Conservation (phyloP, 2,888 invertebrate genomes). For the Campoletis raptor region DNA sequence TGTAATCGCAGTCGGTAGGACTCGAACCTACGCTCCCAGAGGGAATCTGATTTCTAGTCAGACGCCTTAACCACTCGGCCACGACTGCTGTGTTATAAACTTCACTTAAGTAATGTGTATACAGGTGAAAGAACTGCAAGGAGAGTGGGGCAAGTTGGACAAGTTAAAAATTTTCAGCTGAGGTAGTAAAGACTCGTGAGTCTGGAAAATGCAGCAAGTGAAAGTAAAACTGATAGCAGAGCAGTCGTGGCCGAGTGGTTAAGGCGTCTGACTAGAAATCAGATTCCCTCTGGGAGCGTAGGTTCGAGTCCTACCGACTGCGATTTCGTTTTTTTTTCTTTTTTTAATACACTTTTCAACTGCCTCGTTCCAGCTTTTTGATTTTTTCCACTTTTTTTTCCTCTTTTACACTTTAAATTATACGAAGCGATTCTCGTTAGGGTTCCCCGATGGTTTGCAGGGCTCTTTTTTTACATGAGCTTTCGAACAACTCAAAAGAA, state of each 20-base stretch:
- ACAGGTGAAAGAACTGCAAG: constrained; percentile 34
- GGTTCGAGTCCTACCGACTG: constrained; percentile 96
- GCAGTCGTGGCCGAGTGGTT: constrained; percentile 92
- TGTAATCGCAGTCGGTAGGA: constrained; percentile 92
- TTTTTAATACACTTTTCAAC: constrained; percentile 8
- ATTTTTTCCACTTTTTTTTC: constrained; percentile 3
- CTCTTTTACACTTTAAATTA: neutral
- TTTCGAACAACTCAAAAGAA: constrained; percentile 21
- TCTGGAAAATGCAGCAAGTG: constrained; percentile 25
- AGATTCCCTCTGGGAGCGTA: constrained; percentile 96
- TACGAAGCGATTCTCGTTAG: constrained; percentile 20
- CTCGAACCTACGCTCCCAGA: constrained; percentile 96
- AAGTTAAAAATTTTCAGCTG: constrained; percentile 27
- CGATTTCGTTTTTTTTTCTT: constrained; percentile 81
- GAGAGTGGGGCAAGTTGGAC: constrained; percentile 16
- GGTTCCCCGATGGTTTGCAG: neutral
- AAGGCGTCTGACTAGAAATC: constrained; percentile 96
- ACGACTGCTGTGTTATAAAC: constrained; percentile 87
- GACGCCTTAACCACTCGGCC: constrained; percentile 96
- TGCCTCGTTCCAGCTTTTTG: constrained; percentile 3
- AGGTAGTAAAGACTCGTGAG: neutral
- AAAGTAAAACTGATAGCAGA: constrained; percentile 68
- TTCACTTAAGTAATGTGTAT: constrained; percentile 42
- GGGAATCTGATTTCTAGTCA: constrained; percentile 96
- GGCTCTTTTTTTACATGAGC: constrained; percentile 10